Base-by-base conservation (phyloP, 1,140 invertebrate species). In the Trachymyrmex cornetzi region DNA sequence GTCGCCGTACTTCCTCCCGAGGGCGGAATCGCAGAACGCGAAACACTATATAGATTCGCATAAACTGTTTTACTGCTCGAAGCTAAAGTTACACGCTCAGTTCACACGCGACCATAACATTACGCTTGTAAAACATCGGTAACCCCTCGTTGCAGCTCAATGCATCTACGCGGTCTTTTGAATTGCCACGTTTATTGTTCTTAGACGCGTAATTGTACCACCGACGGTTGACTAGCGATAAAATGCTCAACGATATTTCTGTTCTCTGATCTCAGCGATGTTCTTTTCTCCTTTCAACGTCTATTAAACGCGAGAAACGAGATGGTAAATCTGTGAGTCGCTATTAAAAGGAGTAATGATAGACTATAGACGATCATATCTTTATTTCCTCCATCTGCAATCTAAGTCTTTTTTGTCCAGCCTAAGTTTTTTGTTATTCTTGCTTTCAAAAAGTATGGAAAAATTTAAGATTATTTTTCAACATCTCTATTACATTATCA, bases 31-130 rank as follows among this genome's bases (percentile, higher is more conserved):
- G 19, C 61, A 84, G 88, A 86, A 91, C 88, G 91, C 86, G 89
- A 90, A 88, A 91, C 88, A 90, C 79, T 89, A 91, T 93, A 93
- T 93, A 93, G 91, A 93, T 93, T 92, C 91, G 88, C 91, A 91
- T 94, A 92, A 94, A 93, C 91, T 88, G 87, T 92, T 94, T 94
- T 92, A 93, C 90, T 88, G 71, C 86, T 63, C 27, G 66, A 90
- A 92, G 90, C 92, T 93, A 89, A 92, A 91, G 90, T 88, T 88
- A 89, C 87, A 85, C 64, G 64, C 86, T 38, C 67, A 30, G 87
- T 66, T 82, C 67, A 77, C 72, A 77, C 87, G 82, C 87, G 86
- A 91, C 81, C 89, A 57, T 90, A 91, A 91, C 92, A 91, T 89
- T 85, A 72, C 74, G 63, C 86, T 90, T 86, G 90, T 90, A 80